Percentiles rank a stretch among this genome's conserved stretches.
Evolutionary conservation across 2,888 invertebrate species (phyloP).

Genomic region (Drosophila birchii): DNA sequence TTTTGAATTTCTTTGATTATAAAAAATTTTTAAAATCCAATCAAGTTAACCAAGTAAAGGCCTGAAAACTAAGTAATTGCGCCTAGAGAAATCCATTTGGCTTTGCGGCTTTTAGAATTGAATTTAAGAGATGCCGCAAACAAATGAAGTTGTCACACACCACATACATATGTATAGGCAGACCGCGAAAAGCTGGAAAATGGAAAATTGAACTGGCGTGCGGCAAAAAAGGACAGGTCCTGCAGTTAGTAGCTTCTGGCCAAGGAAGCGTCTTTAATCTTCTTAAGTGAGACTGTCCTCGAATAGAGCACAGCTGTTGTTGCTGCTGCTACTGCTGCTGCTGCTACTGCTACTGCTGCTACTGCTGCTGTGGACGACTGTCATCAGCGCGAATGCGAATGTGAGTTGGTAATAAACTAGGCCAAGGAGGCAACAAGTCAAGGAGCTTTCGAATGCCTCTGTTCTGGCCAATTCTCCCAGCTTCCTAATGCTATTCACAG

Average conservation of each 20-base stretch:
- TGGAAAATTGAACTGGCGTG: constrained; percentile 34
- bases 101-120: constrained; percentile 24
- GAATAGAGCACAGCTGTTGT: constrained; percentile 32
- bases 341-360: background rate
- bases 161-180: constrained; percentile 24
- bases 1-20: background rate
- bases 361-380: constrained; percentile 24
- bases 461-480: background rate
- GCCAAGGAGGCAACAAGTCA: constrained; percentile 43
- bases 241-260: constrained; percentile 18
- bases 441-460: constrained; percentile 6
- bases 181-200: constrained; percentile 47
- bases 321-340: constrained; percentile 12
- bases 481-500: background rate
- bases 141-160: constrained; percentile 25
- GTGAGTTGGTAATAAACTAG: constrained; percentile 51
- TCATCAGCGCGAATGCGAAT: constrained; percentile 28
- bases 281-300: constrained; percentile 61
- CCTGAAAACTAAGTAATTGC: background rate
- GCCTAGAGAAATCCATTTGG: constrained; percentile 22
- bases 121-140: constrained; percentile 17
- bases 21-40: background rate
- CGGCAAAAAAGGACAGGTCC: background rate
- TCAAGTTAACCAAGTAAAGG: too few relatives aligned
- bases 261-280: constrained; percentile 66